Evolutionary conservation across 2,888 invertebrate species (phyloP), one percentile per base, ranked within the genome.

Genomic region (Drosophila macrospina): DNA sequence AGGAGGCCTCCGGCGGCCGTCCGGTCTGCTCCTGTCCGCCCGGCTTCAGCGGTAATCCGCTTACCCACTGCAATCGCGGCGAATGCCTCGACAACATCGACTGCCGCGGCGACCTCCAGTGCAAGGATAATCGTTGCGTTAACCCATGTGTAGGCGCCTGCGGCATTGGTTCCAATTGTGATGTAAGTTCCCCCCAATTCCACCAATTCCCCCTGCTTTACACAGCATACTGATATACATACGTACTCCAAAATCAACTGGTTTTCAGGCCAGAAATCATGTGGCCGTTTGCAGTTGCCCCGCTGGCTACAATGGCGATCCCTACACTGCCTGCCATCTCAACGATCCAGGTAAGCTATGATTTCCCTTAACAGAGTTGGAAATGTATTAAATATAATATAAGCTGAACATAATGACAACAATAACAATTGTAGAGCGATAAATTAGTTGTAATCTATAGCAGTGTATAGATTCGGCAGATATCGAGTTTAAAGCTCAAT

Each of bases 11-110:
- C 74, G 95, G 95, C 73, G 96, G 95, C 71, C 93, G 96, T 55
- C 96, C 96, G 0, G 96, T 96, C 5, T 97, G 97, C 89, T 96
- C 96, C 24, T 97, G 96, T 83, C 93, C 96, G 74, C 94, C 96
- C 8, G 95, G 96, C 0, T 94, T 96, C 91, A 95, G 95, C 76
- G 97, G 97, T 30, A 96, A 97, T 91, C 96, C 97, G 0, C 92
- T 96, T 66, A 93, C 93, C 0, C 94, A 94, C 78, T 97, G 97
- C 90, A 93, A 94, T 83, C 94, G 95, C 74, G 95, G 95, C 51
- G 96, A 96, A 89, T 96, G 96, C 88, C 92, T 95, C 94, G 96
- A 96, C 56, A 95, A 96, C 91, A 93, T 94, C 62, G 97, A 97
- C 88, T 97, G 97, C 88, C 94, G 95, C 15, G 93, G 93, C 26